Evolutionary conservation across 2,797 vertebrate species (phyloP).

Genomic region (Xiphorhynchus erythropygius): DNA sequence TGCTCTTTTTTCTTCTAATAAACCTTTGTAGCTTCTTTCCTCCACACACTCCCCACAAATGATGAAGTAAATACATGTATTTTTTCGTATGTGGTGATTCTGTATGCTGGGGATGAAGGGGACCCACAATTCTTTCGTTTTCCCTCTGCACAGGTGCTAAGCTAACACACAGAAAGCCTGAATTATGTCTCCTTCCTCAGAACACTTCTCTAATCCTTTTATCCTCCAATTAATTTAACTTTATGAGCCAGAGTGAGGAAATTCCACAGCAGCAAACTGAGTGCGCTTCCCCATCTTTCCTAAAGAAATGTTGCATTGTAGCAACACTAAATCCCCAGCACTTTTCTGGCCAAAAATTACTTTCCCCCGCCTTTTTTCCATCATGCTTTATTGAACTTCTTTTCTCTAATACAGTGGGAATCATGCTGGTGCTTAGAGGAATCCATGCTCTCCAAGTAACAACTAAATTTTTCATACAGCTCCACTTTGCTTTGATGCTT

Average conservation of each 20-base stretch:
- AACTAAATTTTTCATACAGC: background rate
- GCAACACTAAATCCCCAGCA: background rate
- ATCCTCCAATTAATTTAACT: background rate
- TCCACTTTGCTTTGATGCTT: background rate
- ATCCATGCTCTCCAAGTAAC: background rate
- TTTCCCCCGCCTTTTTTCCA: background rate
- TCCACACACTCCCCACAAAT: rapidly evolving
- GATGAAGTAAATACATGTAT: background rate
- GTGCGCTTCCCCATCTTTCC: background rate
- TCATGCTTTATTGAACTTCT: background rate
- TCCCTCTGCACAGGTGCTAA: background rate
- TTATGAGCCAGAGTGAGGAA: background rate
- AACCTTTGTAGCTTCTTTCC: background rate
- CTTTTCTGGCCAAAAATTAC: background rate
- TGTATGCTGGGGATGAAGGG: background rate
- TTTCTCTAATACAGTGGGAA: background rate
- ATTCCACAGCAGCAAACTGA: background rate
- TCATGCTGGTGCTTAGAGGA: background rate
- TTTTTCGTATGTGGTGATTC: no score
- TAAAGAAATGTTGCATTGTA: background rate
- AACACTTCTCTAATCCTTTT: background rate
- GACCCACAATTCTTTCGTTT: background rate
- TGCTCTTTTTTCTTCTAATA: background rate
- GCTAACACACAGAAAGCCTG: background rate
- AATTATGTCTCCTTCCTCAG: background rate